phyloP scores from a whole-genome alignment of 2,113 vertebrate species.

The Nannospalax galili region DNA sequence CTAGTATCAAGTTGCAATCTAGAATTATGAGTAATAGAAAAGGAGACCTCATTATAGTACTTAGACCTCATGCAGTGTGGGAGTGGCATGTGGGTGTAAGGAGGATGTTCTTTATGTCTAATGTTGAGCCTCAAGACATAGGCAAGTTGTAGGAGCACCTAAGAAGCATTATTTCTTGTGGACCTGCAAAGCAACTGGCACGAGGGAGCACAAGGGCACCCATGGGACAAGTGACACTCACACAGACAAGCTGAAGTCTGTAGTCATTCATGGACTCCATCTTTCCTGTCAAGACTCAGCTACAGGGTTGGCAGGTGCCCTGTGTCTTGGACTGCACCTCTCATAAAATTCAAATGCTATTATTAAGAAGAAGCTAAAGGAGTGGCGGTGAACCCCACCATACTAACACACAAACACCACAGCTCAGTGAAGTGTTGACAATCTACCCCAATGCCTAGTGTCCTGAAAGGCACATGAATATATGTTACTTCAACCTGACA shows the following conservation, averaged over 20 bases:
- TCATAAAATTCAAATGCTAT: neutral
- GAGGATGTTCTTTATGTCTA: neutral
- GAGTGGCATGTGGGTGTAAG: neutral
- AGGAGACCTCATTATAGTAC: neutral
- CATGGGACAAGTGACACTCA: neutral
- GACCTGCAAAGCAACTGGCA: neutral
- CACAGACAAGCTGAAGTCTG: neutral
- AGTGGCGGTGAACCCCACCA: fast-evolving
- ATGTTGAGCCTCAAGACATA: neutral
- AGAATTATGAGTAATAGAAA: neutral
- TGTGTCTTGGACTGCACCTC: neutral
- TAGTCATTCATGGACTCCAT: neutral
- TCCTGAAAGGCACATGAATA: neutral
- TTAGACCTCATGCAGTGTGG: neutral
- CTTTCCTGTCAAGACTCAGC: too few relatives aligned
- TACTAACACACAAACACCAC: neutral
- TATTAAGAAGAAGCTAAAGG: neutral
- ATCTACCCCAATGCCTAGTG: too few relatives aligned
- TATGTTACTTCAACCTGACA: neutral
- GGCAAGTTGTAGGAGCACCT: neutral
- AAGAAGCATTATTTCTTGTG: neutral
- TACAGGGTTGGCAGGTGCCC: fast-evolving
- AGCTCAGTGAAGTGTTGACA: neutral
- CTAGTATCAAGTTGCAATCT: neutral
- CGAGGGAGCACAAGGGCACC: neutral